Percentiles rank a stretch among this genome's conserved stretches.
Conservation (phyloP, 2,113 vertebrate species). For the Oryzias javanicus region DNA sequence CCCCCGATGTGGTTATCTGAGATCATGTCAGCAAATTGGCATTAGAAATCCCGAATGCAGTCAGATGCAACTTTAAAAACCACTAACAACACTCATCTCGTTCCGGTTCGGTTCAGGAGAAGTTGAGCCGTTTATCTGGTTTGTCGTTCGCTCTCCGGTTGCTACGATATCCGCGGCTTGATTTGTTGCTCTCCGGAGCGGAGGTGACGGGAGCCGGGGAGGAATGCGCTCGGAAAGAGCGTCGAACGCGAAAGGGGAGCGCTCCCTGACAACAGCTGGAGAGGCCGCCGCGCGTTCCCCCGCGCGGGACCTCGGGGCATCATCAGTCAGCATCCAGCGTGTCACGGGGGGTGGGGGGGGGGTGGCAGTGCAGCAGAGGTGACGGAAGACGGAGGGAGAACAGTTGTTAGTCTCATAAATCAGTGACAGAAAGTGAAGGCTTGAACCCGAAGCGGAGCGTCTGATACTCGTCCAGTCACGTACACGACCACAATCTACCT, state of each 20-base stretch:
- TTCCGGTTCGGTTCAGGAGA: slow-evolving; percentile 30
- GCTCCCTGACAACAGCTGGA: slow-evolving; percentile 71
- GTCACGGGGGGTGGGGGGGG: slow-evolving; percentile 41
- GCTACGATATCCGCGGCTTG: slow-evolving; percentile 60
- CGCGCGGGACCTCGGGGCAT: slow-evolving; percentile 55
- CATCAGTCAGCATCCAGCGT: slow-evolving; percentile 67
- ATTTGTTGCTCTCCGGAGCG: slow-evolving; percentile 69
- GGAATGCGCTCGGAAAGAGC: slow-evolving; percentile 69
- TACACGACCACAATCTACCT: too few species aligned
- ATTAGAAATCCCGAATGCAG: slow-evolving; percentile 9
- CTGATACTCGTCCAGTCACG: too few species aligned
- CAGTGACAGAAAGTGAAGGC: slow-evolving; percentile 18
- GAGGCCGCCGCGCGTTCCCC: slow-evolving; percentile 52
- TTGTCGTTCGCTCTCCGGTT: slow-evolving; percentile 53
- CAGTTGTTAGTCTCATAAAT: slow-evolving; percentile 57
- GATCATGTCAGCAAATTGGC: background rate
- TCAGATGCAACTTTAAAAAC: slow-evolving; percentile 32
- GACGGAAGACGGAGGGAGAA: slow-evolving; percentile 18
- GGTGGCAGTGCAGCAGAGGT: slow-evolving; percentile 16
- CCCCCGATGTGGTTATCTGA: background rate
- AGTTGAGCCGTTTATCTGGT: slow-evolving; percentile 53
- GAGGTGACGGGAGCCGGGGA: slow-evolving; percentile 68
- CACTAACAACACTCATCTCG: too few species aligned
- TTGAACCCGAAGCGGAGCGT: slow-evolving; percentile 13
- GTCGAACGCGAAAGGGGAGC: slow-evolving; percentile 67